Evolutionary conservation across 1,140 invertebrate genomes (phyloP).

Genomic region (Patella vulgata): DNA sequence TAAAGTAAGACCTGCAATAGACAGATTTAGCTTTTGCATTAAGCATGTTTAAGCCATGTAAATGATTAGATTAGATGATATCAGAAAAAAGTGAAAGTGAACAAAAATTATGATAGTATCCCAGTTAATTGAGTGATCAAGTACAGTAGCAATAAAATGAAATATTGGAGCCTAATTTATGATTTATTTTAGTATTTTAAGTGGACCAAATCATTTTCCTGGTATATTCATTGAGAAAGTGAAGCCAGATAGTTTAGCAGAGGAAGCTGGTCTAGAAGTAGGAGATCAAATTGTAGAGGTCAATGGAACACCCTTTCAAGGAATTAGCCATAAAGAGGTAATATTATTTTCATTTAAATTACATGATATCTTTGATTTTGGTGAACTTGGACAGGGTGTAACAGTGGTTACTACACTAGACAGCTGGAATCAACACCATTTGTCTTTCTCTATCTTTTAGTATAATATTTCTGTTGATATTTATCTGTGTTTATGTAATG

Average conservation of each 20-base stretch:
- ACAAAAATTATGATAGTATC: no score
- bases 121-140: no score
- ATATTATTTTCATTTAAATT: conserved; percentile 25
- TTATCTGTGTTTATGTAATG: no score
- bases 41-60: no score
- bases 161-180: no score
- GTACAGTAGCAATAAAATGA: no score
- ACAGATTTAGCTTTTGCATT: no score
- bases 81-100: no score
- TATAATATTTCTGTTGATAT: background rate
- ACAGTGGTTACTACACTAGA: no score
- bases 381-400: background rate
- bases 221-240: conserved; percentile 92
- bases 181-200: conserved; percentile 67
- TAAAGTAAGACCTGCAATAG: no score
- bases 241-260: conserved; percentile 86
- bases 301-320: conserved; percentile 74
- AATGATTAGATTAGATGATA: no score
- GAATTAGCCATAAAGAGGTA: conserved; percentile 84
- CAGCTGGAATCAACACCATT: background rate
- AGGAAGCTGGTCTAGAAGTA: conserved; percentile 85
- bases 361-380: background rate
- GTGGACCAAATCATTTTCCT: conserved; percentile 84
- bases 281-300: conserved; percentile 93
- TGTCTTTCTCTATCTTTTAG: background rate